These are phyloP conservation scores for Parazoanthus swiftii DNA, from an alignment of 92 coral and sea anemone genomes.

Conservation along the genomic window DNA sequence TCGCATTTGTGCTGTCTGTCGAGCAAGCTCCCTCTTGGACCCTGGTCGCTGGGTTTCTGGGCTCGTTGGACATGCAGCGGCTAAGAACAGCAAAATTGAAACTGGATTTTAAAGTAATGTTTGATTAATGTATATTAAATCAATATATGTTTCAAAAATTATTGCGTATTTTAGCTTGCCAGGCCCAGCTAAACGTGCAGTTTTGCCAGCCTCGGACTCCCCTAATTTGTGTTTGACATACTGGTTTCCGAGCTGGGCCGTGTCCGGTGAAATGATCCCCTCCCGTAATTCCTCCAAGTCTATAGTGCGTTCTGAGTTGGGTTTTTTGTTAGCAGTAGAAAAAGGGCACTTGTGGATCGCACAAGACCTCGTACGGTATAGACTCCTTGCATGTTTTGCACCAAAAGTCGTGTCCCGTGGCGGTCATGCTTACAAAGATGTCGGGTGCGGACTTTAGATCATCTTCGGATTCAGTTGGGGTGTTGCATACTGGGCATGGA, in stretches of 20 bases:
- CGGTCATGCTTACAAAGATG: slow-evolving; percentile 8
- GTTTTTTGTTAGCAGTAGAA: slow-evolving; percentile 1
- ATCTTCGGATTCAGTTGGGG: slow-evolving; percentile 14
- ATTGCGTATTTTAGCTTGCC: slow-evolving; percentile 6
- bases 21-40: slow-evolving; percentile 27
- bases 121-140: too few species aligned
- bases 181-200: slow-evolving; percentile 27
- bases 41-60: slow-evolving; percentile 37
- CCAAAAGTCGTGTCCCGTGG: slow-evolving; percentile 28
- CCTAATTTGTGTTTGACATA: too few species aligned
- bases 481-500: slow-evolving; percentile 20
- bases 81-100: slow-evolving; percentile 10
- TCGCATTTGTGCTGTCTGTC: slow-evolving; percentile 9
- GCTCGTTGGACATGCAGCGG: slow-evolving; percentile 37
- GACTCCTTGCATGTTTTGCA: slow-evolving; percentile 25
- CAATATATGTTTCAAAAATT: not conserved
- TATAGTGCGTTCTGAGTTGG: slow-evolving; percentile 22
- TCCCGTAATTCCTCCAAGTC: too few species aligned
- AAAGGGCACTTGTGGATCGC: slow-evolving; percentile 12
- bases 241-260: too few species aligned
- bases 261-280: too few species aligned
- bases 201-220: slow-evolving; percentile 22
- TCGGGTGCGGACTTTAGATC: slow-evolving; percentile 19
- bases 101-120: too few species aligned
- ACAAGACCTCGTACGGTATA: slow-evolving; percentile 21